These are phyloP conservation scores for Itoplectis maculator DNA, from an alignment of 2,888 invertebrate species.

Conservation along the genomic window DNA sequence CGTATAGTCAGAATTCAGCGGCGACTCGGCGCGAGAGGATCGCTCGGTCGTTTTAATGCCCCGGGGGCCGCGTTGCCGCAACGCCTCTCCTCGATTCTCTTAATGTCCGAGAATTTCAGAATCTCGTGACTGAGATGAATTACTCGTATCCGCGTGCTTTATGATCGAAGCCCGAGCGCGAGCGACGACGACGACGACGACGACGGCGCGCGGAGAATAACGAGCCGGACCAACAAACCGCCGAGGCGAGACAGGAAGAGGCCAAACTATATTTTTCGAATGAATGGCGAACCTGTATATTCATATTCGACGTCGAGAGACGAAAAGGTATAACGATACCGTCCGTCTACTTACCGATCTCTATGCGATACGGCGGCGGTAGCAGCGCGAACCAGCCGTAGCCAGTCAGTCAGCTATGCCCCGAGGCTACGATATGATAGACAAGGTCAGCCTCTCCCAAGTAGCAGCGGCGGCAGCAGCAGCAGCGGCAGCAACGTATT, in stretches of 20 bases:
- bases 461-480: background rate
- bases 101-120: slow-evolving; percentile 71
- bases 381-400: slow-evolving; percentile 69
- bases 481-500: no score
- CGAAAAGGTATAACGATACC: slow-evolving; percentile 27
- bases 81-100: slow-evolving; percentile 55
- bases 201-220: slow-evolving; percentile 20
- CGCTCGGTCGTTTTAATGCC: slow-evolving; percentile 20
- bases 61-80: slow-evolving; percentile 14
- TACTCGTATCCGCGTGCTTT: slow-evolving; percentile 74
- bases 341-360: slow-evolving; percentile 59
- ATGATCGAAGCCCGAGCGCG: slow-evolving; percentile 69
- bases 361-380: slow-evolving; percentile 69
- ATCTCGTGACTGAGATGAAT: slow-evolving; percentile 80
- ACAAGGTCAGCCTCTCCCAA: slow-evolving; percentile 83
- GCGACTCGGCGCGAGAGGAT: slow-evolving; percentile 28
- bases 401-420: slow-evolving; percentile 82
- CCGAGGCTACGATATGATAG: slow-evolving; percentile 83
- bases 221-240: background rate
- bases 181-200: no score
- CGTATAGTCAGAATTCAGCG: slow-evolving; percentile 29
- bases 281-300: background rate
- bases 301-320: background rate
- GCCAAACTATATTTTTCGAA: background rate
- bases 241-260: background rate